phyloP scores from a whole-genome alignment of 2,797 vertebrate species.

The Phyllotis vaccarum region DNA sequence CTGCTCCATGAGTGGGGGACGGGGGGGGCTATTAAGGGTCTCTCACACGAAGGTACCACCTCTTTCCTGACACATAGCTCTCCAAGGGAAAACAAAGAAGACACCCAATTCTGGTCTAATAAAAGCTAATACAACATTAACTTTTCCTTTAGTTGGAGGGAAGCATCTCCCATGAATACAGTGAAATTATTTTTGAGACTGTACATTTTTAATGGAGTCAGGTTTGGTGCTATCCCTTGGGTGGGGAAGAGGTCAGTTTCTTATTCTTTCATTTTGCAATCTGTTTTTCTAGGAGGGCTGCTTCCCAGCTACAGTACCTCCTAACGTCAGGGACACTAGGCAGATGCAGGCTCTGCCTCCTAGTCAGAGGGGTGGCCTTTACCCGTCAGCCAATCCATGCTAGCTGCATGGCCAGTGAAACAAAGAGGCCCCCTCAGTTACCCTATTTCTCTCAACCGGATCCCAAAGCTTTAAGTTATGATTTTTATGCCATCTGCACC shows the following conservation, averaged over 20 bases:
- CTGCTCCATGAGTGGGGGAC: neutral
- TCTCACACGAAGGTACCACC: neutral
- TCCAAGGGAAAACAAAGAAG: neutral
- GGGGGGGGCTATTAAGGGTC: neutral
- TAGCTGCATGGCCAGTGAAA: slow-evolving; percentile 82
- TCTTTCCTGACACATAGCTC: neutral
- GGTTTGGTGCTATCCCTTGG: neutral
- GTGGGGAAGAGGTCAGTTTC: neutral
- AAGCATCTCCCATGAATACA: neutral
- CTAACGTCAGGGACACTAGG: slow-evolving; percentile 55
- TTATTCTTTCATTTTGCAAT: slow-evolving; percentile 70
- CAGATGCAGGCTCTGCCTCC: neutral
- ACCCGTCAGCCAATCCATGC: slow-evolving; percentile 78
- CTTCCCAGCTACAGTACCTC: slow-evolving; percentile 45
- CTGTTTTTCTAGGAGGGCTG: slow-evolving; percentile 49
- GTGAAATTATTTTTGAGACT: neutral
- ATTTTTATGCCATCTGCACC: slow-evolving; percentile 88
- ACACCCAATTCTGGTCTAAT: neutral
- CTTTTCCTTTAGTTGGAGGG: neutral
- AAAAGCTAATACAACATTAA: neutral
- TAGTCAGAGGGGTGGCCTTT: slow-evolving; percentile 65
- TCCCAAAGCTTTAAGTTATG: slow-evolving; percentile 87
- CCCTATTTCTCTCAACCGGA: slow-evolving; percentile 74
- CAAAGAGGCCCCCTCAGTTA: slow-evolving; percentile 84
- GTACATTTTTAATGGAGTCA: slow-evolving; percentile 23